These are phyloP conservation scores for Dryobates pubescens DNA, from an alignment of 2,797 vertebrate genomes.

Conservation along the genomic window DNA sequence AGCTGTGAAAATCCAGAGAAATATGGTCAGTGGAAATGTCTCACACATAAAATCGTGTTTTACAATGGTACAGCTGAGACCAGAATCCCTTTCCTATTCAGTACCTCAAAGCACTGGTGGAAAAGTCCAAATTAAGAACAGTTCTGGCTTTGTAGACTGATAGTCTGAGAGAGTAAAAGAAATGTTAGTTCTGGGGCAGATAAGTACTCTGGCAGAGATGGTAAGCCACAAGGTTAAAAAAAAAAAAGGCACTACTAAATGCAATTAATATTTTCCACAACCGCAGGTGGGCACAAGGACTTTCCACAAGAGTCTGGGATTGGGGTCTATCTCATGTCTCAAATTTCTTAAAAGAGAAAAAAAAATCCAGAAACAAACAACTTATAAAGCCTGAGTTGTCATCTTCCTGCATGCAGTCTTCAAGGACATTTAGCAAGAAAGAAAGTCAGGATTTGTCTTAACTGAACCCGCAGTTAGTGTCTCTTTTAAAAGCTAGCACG, in stretches of 20 bases:
- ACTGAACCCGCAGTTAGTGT: not conserved
- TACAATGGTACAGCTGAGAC: not conserved
- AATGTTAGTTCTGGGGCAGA: not conserved
- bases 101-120: not conserved
- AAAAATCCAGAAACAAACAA: not conserved
- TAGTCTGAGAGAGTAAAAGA: not conserved
- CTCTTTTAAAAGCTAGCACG: not conserved
- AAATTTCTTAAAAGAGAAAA: not conserved
- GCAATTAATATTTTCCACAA: not conserved
- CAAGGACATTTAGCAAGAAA: not conserved
- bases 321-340: not conserved
- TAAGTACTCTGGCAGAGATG: not conserved
- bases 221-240: not conserved
- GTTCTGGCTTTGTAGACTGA: not conserved
- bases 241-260: not conserved
- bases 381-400: not conserved
- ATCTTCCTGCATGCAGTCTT: not conserved
- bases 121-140: not conserved
- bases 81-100: not conserved
- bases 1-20: not conserved
- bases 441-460: not conserved
- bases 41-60: not conserved
- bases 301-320: not conserved
- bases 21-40: not conserved
- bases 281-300: not conserved